Evolutionary conservation across 2,888 invertebrate species (phyloP).

Genomic region (Clivina fossor): DNA sequence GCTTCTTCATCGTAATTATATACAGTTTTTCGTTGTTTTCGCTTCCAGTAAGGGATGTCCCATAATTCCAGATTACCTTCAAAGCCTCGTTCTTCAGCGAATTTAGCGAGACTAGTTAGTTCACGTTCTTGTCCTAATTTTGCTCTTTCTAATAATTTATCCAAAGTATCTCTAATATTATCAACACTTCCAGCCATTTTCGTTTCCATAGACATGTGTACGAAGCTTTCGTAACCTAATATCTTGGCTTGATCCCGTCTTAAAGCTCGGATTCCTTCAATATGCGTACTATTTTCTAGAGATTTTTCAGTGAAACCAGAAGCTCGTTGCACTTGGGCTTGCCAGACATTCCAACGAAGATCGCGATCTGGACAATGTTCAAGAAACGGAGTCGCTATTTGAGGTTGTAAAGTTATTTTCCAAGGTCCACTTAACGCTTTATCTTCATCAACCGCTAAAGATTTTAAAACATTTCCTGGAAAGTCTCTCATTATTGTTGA

Average conservation of each 20-base stretch:
- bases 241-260: constrained; percentile 72
- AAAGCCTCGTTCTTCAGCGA: constrained; percentile 74
- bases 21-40: constrained; percentile 69
- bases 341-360: constrained; percentile 83
- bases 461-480: constrained; percentile 67
- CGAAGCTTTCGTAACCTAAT: constrained; percentile 77
- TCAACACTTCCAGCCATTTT: constrained; percentile 86
- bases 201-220: constrained; percentile 89
- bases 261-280: constrained; percentile 75
- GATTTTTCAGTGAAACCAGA: constrained; percentile 66
- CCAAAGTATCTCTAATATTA: constrained; percentile 71
- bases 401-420: constrained; percentile 75
- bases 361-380: constrained; percentile 81
- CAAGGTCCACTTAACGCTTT: constrained; percentile 75
- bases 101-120: constrained; percentile 68
- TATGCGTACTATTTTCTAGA: constrained; percentile 68
- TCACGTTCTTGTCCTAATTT: constrained; percentile 76
- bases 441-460: constrained; percentile 64
- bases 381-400: constrained; percentile 73
- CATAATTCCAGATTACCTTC: constrained; percentile 69
- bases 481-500: constrained; percentile 69
- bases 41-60: constrained; percentile 87
- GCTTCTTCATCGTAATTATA: constrained; percentile 71
- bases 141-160: constrained; percentile 67
- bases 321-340: constrained; percentile 71